A percentile compares a stretch with the other conserved stretches of the same genome.
These are phyloP conservation scores for Elymnias hypermnestra DNA, from an alignment of 1,140 invertebrate species.

Conservation along the genomic window DNA sequence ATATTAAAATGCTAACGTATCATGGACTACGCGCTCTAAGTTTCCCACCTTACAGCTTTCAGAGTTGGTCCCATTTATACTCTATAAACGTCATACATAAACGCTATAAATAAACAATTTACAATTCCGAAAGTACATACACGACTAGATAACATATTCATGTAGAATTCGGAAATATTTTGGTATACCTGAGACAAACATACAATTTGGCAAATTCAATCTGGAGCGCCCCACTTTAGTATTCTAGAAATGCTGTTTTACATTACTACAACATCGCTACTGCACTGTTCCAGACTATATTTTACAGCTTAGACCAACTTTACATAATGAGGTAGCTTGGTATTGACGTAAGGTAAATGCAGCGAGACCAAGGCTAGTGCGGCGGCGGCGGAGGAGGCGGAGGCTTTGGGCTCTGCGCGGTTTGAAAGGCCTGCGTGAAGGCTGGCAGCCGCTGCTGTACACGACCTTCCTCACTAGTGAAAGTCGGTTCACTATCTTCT, in stretches of 20 bases:
- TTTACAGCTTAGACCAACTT: constrained; percentile 61
- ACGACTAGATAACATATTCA: constrained; percentile 74
- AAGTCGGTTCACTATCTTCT: constrained; percentile 47
- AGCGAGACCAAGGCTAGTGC: constrained; percentile 42
- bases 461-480: constrained; percentile 40
- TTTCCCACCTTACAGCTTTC: constrained; percentile 42
- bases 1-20: constrained; percentile 31
- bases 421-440: constrained; percentile 71
- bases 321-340: constrained; percentile 71
- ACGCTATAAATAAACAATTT: constrained; percentile 70
- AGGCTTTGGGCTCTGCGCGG: constrained; percentile 67
- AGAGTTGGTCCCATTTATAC: constrained; percentile 71
- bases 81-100: constrained; percentile 57
- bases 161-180: constrained; percentile 75
- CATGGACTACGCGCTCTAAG: constrained; percentile 41
- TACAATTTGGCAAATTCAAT: constrained; percentile 62
- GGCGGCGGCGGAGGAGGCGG: constrained; percentile 67
- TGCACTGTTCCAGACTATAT: constrained; percentile 45
- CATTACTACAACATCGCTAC: constrained; percentile 32
- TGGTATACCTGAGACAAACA: constrained; percentile 65
- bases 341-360: constrained; percentile 60
- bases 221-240: constrained; percentile 20
- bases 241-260: constrained; percentile 15
- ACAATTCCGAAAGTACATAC: constrained; percentile 75
- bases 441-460: constrained; percentile 58